Conservation (phyloP, 2,888 invertebrate species). For the Hypomecis punctinalis region DNA sequence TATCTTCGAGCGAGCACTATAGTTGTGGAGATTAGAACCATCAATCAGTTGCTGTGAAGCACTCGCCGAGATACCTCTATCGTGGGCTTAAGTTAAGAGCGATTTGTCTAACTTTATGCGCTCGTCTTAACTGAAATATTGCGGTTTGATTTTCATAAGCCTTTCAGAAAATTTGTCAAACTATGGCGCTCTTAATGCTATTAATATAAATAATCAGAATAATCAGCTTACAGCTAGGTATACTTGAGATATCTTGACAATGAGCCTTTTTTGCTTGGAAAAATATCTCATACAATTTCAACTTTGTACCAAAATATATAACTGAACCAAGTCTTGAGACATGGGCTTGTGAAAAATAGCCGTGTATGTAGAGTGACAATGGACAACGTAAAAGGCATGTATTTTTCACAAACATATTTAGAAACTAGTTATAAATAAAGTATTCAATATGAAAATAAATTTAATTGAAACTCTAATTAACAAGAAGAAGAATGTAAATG, state of each 20-base stretch:
- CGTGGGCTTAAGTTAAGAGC: constrained; percentile 52
- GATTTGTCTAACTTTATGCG: constrained; percentile 41
- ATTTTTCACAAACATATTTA: no score
- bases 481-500: no score
- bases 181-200: no score
- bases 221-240: no score
- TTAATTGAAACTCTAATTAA: no score
- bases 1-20: constrained; percentile 65
- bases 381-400: no score
- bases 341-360: constrained; percentile 71
- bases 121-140: constrained; percentile 19
- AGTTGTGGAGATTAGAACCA: constrained; percentile 72
- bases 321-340: constrained; percentile 48
- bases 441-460: no score
- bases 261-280: background rate
- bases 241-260: no score
- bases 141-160: background rate
- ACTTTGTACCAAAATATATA: constrained; percentile 47
- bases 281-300: constrained; percentile 44
- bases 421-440: no score
- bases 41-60: constrained; percentile 70
- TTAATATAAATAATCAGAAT: no score
- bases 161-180: background rate
- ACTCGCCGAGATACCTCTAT: constrained; percentile 61
- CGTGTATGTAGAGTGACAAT: constrained; percentile 43